Evolutionary conservation across 2,888 invertebrate genomes (phyloP), one percentile per base, ranked within the genome.

Genomic region (Zeuzera pyrina): DNA sequence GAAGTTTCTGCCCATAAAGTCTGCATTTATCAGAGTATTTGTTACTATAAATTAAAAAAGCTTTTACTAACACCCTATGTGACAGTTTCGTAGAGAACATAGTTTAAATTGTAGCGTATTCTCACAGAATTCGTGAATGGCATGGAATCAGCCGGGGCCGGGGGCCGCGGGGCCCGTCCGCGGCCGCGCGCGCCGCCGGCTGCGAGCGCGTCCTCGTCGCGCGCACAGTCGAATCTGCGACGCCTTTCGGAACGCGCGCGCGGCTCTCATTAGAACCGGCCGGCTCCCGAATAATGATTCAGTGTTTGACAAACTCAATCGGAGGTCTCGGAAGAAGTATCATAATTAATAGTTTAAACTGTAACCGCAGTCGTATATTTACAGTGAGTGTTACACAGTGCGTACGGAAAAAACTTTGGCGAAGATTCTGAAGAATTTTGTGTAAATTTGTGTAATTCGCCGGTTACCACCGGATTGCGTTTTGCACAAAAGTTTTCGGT

Each of bases 351-450:
- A 78, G 76, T 81, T 72, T 78, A 77, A 79, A 76, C 77, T 73
- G 77, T 78, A 70, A 67, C 73, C 70, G 71, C 70, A 72, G 71
- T 66, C 73, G 76, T 79, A 81, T 78, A 79, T 79, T 81, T 71
- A 79, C 78, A 84, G 84, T 84, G 83, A 78, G 79, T 83, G 83
- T 83, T 69, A 79, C 83, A 67, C 84, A 83, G 79, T 84, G 84
- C 74, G 84, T 84, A 73, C 73, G 84, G 59, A 84, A 83, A 84
- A 84, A 84, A 84, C 83, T 83, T 83, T 72, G 71, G 78, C 79
- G 79, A 73, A 81, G 79, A 84, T 83, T 83, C 76, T 84, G 76
- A 84, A 83, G 77, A 79, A 77, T 79, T 25, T 79, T 77, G 81
- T 78, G 79, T 73, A 72, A 76, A 77, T 74, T 78, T 81, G 81